These are phyloP conservation scores for Rhopilema esculentum DNA, from an alignment of 30 jellyfish, hydroid and myxozoan genomes.

Conservation along the genomic window DNA sequence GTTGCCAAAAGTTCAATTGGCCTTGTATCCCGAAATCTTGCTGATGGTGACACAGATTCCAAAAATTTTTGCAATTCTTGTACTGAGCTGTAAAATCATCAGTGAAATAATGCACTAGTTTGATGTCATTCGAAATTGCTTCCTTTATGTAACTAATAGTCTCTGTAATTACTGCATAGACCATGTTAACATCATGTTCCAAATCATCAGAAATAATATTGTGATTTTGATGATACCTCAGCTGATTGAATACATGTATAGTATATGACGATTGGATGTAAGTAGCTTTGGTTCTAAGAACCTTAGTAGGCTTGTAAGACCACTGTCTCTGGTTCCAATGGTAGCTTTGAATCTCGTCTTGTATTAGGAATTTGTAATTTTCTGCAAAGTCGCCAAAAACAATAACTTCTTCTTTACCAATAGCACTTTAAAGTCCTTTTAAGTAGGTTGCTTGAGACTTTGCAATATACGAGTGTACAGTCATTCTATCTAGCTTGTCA, in stretches of 20 bases:
- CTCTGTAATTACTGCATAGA: constrained; percentile 8
- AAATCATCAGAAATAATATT: constrained; percentile 71
- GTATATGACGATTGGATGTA: constrained; percentile 16
- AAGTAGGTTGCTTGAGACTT: constrained; percentile 22
- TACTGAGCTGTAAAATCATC: constrained; percentile 89
- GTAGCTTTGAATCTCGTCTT: constrained; percentile 39
- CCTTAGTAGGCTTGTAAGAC: too few relatives aligned
- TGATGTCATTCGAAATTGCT: constrained; percentile 1
- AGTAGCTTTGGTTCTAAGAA: too few relatives aligned
- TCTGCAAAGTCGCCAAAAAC: constrained; percentile 30
- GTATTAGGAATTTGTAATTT: constrained; percentile 1
- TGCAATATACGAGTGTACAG: constrained; percentile 14
- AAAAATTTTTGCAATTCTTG: constrained; percentile 72
- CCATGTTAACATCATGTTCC: constrained; percentile 52
- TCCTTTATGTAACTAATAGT: constrained; percentile 9
- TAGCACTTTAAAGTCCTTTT: not conserved
- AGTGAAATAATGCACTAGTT: constrained; percentile 40
- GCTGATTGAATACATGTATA: not conserved
- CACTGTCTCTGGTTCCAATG: constrained; percentile 31
- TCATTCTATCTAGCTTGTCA: not conserved
- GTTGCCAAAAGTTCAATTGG: constrained; percentile 25
- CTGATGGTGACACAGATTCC: constrained; percentile 60
- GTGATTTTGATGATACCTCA: constrained; percentile 21
- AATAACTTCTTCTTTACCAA: not conserved
- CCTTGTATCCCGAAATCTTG: constrained; percentile 59